phyloP scores from a whole-genome alignment of 2,113 vertebrate genomes.

The Percopsis transmontana region DNA sequence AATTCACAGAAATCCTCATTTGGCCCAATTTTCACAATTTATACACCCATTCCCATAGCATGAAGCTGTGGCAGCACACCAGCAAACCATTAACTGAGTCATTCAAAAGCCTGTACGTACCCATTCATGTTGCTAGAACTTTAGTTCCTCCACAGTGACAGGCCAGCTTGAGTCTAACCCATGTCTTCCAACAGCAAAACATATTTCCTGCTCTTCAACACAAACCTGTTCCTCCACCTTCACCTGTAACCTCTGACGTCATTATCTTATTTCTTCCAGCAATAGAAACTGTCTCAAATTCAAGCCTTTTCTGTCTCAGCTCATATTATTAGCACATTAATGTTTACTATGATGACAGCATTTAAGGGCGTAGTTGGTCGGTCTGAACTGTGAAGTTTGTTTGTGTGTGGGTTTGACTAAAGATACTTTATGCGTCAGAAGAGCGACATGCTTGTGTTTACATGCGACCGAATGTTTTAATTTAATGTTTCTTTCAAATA shows the following conservation, averaged over 20 bases:
- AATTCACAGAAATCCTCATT: no score
- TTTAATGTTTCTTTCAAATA: no score
- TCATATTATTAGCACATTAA: background rate
- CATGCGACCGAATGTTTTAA: no score
- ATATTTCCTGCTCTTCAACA: conserved; percentile 72
- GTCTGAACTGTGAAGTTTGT: background rate
- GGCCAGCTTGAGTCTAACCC: conserved; percentile 8
- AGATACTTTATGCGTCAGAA: background rate
- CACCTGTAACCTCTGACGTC: conserved; percentile 25
- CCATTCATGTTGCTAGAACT: conserved; percentile 36
- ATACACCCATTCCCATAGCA: background rate
- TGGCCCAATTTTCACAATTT: background rate
- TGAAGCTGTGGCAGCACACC: background rate
- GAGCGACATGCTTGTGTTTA: no score
- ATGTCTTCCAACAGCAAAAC: conserved; percentile 33
- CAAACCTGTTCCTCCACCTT: conserved; percentile 77
- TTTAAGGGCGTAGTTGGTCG: background rate
- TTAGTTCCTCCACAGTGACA: conserved; percentile 28
- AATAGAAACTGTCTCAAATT: background rate
- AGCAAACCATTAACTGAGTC: background rate
- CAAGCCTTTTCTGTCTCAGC: background rate
- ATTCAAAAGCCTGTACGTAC: conserved; percentile 29
- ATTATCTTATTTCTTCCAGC: conserved; percentile 14
- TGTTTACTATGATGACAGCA: background rate
- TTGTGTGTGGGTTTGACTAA: background rate